Evolutionary conservation across 1,140 invertebrate species (phyloP).

Genomic region (Brachionus rubens): DNA sequence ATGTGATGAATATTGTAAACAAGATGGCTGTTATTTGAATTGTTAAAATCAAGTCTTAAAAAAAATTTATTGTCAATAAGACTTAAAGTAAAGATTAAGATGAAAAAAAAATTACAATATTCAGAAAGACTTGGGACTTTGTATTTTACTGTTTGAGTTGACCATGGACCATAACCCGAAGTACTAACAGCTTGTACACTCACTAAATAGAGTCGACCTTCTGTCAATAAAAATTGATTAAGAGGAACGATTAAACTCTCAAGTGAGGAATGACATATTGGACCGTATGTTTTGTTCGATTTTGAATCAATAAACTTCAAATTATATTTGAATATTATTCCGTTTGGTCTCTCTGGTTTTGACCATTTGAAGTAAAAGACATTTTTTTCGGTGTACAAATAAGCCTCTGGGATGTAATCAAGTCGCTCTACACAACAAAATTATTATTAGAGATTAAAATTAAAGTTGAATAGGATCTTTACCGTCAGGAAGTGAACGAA

Average conservation of each 20-base stretch:
- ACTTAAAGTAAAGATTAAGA: not conserved
- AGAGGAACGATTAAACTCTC: not conserved
- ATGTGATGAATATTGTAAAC: not conserved
- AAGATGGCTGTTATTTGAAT: not conserved
- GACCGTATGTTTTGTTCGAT: constrained; percentile 20
- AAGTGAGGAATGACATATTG: not conserved
- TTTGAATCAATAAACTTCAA: constrained; percentile 25
- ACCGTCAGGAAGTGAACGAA: constrained; percentile 11
- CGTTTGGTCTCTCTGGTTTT: not conserved
- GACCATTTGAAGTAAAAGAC: constrained; percentile 17
- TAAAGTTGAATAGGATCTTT: not conserved
- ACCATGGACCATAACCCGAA: constrained; percentile 2
- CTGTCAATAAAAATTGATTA: constrained; percentile 25
- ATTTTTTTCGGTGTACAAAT: not conserved
- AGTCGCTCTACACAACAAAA: not conserved
- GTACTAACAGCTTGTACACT: not conserved
- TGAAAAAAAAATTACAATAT: not conserved
- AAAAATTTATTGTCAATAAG: not conserved
- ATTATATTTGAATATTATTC: constrained; percentile 19
- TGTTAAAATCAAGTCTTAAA: not conserved
- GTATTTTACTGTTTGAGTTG: not conserved
- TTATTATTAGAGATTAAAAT: not conserved
- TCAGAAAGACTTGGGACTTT: constrained; percentile 2
- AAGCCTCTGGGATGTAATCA: not conserved
- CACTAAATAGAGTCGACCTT: not conserved